A percentile compares a stretch with the other conserved stretches of the same genome.
These are phyloP conservation scores for silkworm (Bombyx mori) DNA, from an alignment of 1,140 invertebrate genomes.

Conservation along the genomic window ASM3026992v2 NC_085121.1:6493501-6494000, in stretches of 20 bases:
- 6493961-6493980: background rate
- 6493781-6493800: too few relatives aligned
- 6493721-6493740: too few relatives aligned
- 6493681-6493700: too few relatives aligned
- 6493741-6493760: too few relatives aligned
- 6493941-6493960: constrained; percentile 2
- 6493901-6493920: constrained; percentile 4
- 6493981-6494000: background rate
- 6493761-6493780: too few relatives aligned
- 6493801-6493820: too few relatives aligned
- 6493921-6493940: constrained; percentile 6
- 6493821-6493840: too few relatives aligned
- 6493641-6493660: too few relatives aligned
- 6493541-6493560: constrained; percentile 11
- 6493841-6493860: too few relatives aligned
- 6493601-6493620: constrained; percentile 25
- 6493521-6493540: constrained; percentile 5
- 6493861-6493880: too few relatives aligned
- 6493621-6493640: constrained; percentile 16
- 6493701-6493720: too few relatives aligned
- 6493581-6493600: constrained; percentile 26
- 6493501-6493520: constrained; percentile 13
- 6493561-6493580: constrained; percentile 15
- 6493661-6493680: too few relatives aligned
- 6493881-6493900: background rate